Conservation (phyloP, 1,140 invertebrate species). For the Drosophila bocqueti region DNA sequence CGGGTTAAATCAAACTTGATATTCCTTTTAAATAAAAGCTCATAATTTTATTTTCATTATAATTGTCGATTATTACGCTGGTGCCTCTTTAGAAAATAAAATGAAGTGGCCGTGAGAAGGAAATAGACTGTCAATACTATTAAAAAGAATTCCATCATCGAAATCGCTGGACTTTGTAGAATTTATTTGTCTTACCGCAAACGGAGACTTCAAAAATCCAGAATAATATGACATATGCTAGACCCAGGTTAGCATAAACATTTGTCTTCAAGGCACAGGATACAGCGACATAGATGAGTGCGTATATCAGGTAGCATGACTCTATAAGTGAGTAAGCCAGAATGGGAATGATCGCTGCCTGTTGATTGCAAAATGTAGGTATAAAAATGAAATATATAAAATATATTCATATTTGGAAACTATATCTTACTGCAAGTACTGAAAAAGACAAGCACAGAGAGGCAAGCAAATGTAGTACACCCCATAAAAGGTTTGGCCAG, state of each 20-base stretch:
- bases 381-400: too few species aligned
- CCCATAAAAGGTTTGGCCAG: constrained; percentile 16
- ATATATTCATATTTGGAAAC: background rate
- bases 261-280: background rate
- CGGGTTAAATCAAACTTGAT: background rate
- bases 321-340: background rate
- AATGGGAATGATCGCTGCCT: background rate
- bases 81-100: constrained; percentile 2
- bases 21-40: too few species aligned
- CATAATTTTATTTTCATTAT: background rate
- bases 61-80: background rate
- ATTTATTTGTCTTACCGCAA: background rate
- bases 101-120: background rate
- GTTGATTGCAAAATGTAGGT: background rate
- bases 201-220: background rate
- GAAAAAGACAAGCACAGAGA: constrained; percentile 9
- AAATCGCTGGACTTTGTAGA: too few species aligned
- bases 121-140: constrained; percentile 1
- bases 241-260: background rate
- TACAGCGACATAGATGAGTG: background rate
- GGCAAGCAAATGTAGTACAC: constrained; percentile 7
- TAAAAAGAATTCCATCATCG: background rate
- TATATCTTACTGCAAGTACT: constrained; percentile 3
- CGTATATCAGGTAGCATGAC: background rate
- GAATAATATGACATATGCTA: background rate